A percentile compares a stretch with the other conserved stretches of the same genome.
Conservation (phyloP, 2,797 vertebrate genomes). For the Glyptemys insculpta region DNA sequence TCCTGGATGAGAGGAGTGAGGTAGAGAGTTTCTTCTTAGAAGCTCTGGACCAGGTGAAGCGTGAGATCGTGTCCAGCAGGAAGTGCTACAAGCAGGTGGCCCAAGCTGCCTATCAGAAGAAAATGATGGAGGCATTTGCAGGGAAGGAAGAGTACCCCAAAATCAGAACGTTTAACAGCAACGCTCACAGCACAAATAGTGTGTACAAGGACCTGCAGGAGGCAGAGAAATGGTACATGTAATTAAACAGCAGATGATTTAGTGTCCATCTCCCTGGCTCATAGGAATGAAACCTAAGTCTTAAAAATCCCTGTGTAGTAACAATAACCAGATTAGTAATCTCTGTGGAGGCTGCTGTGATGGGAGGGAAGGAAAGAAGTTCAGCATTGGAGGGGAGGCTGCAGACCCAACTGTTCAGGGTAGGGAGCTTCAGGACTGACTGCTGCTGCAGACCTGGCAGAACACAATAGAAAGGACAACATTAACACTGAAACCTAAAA, state of each 20-base stretch:
- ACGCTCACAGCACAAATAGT: conserved; percentile 87
- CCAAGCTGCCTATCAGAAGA: conserved; percentile 81
- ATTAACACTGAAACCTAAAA: background rate
- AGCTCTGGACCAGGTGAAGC: conserved; percentile 87
- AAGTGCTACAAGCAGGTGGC: conserved; percentile 84
- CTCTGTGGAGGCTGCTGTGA: background rate
- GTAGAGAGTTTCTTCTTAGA: conserved; percentile 90
- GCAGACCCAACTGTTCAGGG: background rate
- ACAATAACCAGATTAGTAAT: background rate
- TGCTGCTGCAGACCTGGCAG: background rate
- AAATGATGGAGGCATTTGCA: conserved; percentile 82
- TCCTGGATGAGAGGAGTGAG: conserved; percentile 87
- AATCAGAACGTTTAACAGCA: conserved; percentile 88
- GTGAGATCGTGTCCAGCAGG: conserved; percentile 84
- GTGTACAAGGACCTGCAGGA: conserved; percentile 85
- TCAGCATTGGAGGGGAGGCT: background rate
- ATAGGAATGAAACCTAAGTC: background rate
- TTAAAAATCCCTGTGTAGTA: background rate
- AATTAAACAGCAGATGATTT: conserved; percentile 16
- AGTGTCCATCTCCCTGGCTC: background rate
- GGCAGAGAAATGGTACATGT: conserved; percentile 84
- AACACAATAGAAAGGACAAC: background rate
- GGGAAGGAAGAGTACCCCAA: conserved; percentile 85
- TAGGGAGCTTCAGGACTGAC: background rate
- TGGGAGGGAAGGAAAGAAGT: background rate